Percentiles rank a stretch among this genome's conserved stretches.
These are phyloP conservation scores for Muscina levida DNA, from an alignment of 2,888 invertebrate species.

Conservation along the genomic window DNA sequence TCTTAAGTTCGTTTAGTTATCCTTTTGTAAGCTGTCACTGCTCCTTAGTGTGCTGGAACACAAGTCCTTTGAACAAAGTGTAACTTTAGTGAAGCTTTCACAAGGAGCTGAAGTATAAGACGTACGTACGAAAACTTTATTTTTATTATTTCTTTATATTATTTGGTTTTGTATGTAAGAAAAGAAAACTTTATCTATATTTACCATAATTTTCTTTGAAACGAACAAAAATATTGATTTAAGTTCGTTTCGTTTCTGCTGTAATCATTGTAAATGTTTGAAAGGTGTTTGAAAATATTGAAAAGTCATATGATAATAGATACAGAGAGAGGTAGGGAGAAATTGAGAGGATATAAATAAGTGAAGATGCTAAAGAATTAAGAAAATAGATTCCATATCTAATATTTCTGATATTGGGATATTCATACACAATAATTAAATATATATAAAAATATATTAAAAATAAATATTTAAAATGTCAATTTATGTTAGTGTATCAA, in stretches of 20 bases:
- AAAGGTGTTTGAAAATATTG: background rate
- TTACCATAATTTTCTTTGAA: no score
- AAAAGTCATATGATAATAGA: background rate
- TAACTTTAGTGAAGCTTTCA: conserved; percentile 53
- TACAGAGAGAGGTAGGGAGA: background rate
- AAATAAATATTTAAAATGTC: no score
- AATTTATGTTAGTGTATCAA: no score
- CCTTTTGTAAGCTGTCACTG: background rate
- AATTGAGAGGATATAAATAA: no score
- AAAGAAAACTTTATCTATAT: no score
- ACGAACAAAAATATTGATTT: background rate
- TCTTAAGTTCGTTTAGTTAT: background rate
- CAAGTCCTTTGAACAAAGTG: conserved; percentile 20
- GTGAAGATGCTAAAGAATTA: no score
- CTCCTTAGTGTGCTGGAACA: background rate
- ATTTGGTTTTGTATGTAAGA: background rate
- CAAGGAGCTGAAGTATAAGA: conserved; percentile 56
- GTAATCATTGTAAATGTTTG: no score
- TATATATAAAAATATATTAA: no score
- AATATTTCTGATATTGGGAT: no score
- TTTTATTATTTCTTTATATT: conserved; percentile 13
- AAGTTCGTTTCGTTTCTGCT: no score
- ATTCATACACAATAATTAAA: no score
- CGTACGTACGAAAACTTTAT: conserved; percentile 32
- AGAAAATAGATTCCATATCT: no score